Conservation (phyloP, 1,140 invertebrate species). For the Formica selysi region DNA sequence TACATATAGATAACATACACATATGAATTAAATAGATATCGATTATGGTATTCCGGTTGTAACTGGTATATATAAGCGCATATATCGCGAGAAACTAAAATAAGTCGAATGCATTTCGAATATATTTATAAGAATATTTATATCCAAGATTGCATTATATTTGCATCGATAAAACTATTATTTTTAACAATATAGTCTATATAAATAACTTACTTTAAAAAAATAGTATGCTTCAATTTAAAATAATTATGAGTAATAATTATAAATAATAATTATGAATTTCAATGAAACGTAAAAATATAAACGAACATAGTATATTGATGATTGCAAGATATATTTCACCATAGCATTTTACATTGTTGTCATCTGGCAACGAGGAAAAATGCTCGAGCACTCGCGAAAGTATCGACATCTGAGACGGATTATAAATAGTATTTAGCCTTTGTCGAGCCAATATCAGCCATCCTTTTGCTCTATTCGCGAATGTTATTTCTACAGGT, state of each 20-base stretch:
- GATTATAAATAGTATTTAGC: constrained; percentile 23
- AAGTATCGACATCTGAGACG: constrained; percentile 26
- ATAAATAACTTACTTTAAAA: not conserved
- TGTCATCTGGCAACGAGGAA: constrained; percentile 15
- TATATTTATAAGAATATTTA: constrained; percentile 32
- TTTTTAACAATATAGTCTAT: constrained; percentile 17
- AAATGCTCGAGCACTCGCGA: constrained; percentile 10
- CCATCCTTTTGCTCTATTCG: constrained; percentile 27
- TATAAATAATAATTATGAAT: not conserved
- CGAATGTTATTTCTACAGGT: constrained; percentile 85
- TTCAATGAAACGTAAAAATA: not conserved
- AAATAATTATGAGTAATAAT: not conserved
- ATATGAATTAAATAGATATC: constrained; percentile 18
- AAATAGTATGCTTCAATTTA: not conserved
- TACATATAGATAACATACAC: not conserved
- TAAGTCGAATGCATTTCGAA: constrained; percentile 13
- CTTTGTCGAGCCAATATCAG: constrained; percentile 23
- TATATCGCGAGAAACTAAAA: constrained; percentile 9
- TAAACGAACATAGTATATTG: not conserved
- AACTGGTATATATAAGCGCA: not conserved
- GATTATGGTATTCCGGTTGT: constrained; percentile 9
- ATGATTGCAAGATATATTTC: not conserved
- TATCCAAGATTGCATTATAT: not conserved
- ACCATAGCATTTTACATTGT: not conserved
- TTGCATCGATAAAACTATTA: constrained; percentile 32